A percentile compares a stretch with the other conserved stretches of the same genome.
Evolutionary conservation across 2,888 invertebrate genomes (phyloP).

Genomic region (Lymantria dispar): DNA sequence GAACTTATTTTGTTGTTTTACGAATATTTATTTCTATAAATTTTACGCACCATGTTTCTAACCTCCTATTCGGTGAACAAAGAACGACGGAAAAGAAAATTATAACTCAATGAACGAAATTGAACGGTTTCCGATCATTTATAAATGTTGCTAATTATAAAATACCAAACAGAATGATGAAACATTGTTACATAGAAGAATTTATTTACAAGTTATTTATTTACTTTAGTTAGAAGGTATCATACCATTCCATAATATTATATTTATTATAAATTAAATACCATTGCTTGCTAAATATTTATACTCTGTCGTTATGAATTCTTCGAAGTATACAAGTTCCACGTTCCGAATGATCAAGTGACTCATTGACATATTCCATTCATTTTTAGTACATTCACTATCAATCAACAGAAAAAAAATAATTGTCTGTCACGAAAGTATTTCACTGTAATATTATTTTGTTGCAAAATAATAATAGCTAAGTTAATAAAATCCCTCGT

Average conservation of each 20-base stretch:
- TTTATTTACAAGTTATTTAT: too few species aligned
- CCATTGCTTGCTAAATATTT: too few species aligned
- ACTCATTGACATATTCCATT: conserved; percentile 35
- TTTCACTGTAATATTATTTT: conserved; percentile 64
- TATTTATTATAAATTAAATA: too few species aligned
- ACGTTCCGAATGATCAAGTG: conserved; percentile 30
- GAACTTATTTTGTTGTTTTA: conserved; percentile 6
- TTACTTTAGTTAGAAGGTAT: too few species aligned
- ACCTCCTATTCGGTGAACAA: conserved; percentile 75
- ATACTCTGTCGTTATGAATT: too few species aligned
- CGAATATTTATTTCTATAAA: conserved; percentile 47
- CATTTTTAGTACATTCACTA: conserved; percentile 15
- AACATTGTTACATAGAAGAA: too few species aligned
- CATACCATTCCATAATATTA: too few species aligned
- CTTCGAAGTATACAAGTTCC: conserved; percentile 11
- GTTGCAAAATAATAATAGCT: conserved; percentile 59
- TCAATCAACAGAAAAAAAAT: conserved; percentile 52
- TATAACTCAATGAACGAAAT: conserved; percentile 56
- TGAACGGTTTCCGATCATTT: conserved; percentile 48
- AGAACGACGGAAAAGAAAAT: conserved; percentile 70
- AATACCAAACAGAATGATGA: not conserved
- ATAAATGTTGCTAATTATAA: conserved; percentile 23
- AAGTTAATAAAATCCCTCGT: conserved; percentile 53
- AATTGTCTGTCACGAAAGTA: conserved; percentile 58
- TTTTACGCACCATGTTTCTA: conserved; percentile 78